Evolutionary conservation across 2,797 vertebrate genomes (phyloP).

Genomic region (Dermochelys coriacea): DNA sequence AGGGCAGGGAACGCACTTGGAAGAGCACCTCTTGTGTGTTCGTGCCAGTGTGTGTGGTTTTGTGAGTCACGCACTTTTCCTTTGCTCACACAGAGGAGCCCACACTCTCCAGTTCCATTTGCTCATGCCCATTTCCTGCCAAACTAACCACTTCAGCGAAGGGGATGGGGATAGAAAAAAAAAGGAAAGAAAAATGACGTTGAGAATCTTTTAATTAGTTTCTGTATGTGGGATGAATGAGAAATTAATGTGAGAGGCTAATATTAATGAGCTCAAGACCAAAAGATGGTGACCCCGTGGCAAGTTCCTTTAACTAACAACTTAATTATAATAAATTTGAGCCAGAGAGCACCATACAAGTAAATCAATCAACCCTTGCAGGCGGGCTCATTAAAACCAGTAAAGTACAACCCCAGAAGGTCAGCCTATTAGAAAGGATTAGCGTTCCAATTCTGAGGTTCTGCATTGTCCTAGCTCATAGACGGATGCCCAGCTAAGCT

Average conservation of each 20-base stretch:
- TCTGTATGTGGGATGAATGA: conserved; percentile 59
- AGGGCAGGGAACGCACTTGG: conserved; percentile 58
- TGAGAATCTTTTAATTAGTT: conserved; percentile 74
- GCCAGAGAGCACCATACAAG: conserved; percentile 50
- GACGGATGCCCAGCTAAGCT: conserved; percentile 17
- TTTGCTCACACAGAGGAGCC: conserved; percentile 57
- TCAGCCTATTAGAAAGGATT: conserved; percentile 71
- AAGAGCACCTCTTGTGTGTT: conserved; percentile 43
- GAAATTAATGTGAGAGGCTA: conserved; percentile 51
- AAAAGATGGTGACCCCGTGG: conserved; percentile 38
- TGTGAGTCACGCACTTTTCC: conserved; percentile 72
- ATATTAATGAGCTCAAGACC: conserved; percentile 67
- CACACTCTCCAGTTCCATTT: conserved; percentile 75
- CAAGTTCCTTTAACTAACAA: conserved; percentile 60
- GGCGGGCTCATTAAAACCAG: conserved; percentile 69
- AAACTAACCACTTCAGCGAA: conserved; percentile 67
- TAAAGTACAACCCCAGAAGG: conserved; percentile 49
- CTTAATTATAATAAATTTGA: conserved; percentile 72
- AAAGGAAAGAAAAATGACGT: background rate
- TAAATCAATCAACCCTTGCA: conserved; percentile 73
- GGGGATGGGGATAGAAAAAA: rapidly evolving
- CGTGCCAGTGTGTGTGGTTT: conserved; percentile 12
- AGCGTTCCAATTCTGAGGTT: conserved; percentile 26
- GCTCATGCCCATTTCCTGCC: conserved; percentile 79
- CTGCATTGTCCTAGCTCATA: background rate